phyloP scores from a whole-genome alignment of 2,797 vertebrate genomes.

The Sebastes trivittatus region DNA sequence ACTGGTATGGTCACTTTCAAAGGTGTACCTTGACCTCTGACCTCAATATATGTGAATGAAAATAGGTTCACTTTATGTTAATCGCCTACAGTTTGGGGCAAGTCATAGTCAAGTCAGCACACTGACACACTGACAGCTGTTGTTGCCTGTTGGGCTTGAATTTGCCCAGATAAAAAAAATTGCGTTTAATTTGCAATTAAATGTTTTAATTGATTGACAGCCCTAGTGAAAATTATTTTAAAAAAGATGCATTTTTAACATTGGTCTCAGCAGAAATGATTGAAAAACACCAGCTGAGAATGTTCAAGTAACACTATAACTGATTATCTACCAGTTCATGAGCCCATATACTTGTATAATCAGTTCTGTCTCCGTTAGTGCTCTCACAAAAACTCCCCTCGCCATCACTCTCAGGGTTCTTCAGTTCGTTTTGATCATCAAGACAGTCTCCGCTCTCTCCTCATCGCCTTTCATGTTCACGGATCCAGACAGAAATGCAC shows the following conservation, averaged over 20 bases:
- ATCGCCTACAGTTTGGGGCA: fast-evolving
- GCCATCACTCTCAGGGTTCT: neutral
- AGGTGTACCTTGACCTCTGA: too few species aligned
- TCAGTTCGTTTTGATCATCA: conserved; percentile 7
- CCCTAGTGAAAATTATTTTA: too few species aligned
- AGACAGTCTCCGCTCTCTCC: neutral
- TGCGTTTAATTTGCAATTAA: too few species aligned
- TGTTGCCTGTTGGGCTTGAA: too few species aligned
- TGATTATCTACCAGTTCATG: neutral
- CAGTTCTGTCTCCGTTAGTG: neutral
- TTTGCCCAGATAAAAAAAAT: too few species aligned
- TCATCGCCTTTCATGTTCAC: conserved; percentile 1
- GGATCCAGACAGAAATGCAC: neutral
- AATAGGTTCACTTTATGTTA: too few species aligned
- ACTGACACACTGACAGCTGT: too few species aligned
- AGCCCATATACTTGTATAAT: neutral
- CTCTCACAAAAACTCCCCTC: neutral
- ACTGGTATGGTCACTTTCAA: too few species aligned
- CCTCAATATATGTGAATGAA: too few species aligned
- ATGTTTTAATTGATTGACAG: too few species aligned
- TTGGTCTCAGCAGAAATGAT: neutral
- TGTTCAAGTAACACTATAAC: neutral
- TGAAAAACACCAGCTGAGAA: neutral
- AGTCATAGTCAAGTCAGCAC: too few species aligned
- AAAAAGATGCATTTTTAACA: neutral